These are phyloP conservation scores for Hylaeus anthracinus DNA, from an alignment of 1,140 invertebrate species.

Conservation along the genomic window DNA sequence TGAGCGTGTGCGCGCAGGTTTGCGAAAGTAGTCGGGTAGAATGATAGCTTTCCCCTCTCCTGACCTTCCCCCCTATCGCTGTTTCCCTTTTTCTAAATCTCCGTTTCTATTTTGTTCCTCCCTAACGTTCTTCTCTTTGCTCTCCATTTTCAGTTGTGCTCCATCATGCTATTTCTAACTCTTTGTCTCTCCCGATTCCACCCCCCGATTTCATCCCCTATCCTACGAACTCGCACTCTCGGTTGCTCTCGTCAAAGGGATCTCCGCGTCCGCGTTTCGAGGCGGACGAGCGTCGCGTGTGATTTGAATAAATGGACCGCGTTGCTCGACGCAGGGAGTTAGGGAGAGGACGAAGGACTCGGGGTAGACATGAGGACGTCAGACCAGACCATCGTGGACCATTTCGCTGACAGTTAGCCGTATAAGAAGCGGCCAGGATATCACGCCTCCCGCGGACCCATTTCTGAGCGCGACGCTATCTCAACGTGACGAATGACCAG, in stretches of 20 bases:
- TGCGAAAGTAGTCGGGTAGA: conserved; percentile 54
- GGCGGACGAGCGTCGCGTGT: conserved; percentile 28
- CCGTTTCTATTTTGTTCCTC: conserved; percentile 16
- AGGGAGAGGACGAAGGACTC: conserved; percentile 4
- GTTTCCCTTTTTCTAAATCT: conserved; percentile 15
- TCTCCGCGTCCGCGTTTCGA: conserved; percentile 32
- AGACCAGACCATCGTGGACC: background rate
- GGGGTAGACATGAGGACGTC: background rate
- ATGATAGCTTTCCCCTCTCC: conserved; percentile 35
- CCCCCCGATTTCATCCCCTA: too few relatives aligned
- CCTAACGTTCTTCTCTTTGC: background rate
- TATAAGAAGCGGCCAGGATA: conserved; percentile 19
- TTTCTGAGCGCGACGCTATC: conserved; percentile 42
- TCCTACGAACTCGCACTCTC: too few relatives aligned
- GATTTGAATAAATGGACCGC: conserved; percentile 69
- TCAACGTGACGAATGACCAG: conserved; percentile 56
- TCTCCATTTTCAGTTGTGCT: background rate
- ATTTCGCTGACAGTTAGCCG: conserved; percentile 40
- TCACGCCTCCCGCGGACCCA: conserved; percentile 45
- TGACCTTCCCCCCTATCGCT: background rate
- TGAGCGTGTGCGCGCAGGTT: conserved; percentile 32
- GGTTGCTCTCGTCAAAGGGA: conserved; percentile 20
- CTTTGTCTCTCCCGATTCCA: background rate
- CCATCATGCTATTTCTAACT: background rate
- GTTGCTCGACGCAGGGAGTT: background rate